phyloP scores from a whole-genome alignment of 2,888 invertebrate species.

The Dusona sp. region DNA sequence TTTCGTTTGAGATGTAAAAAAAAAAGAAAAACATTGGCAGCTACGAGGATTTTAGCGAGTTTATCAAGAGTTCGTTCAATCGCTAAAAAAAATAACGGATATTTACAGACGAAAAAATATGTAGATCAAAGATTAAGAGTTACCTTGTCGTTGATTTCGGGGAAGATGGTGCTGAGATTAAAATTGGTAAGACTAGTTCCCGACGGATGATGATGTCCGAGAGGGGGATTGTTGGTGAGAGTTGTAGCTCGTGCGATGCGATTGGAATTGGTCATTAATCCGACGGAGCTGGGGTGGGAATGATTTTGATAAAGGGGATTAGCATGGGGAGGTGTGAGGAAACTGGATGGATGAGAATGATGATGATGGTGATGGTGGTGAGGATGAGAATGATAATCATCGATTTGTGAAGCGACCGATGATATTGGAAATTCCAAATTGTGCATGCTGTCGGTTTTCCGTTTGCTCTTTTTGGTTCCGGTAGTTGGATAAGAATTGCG shows the following conservation, averaged over 20 bases:
- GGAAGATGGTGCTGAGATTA: slow-evolving; percentile 93
- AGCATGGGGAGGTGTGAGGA: slow-evolving; percentile 72
- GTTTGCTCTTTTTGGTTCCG: slow-evolving; percentile 80
- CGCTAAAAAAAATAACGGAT: background rate
- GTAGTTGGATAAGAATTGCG: slow-evolving; percentile 75
- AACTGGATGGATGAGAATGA: slow-evolving; percentile 58
- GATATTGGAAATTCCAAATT: slow-evolving; percentile 82
- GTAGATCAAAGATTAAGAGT: background rate
- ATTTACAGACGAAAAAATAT: background rate
- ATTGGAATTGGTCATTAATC: slow-evolving; percentile 75
- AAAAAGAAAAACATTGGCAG: background rate
- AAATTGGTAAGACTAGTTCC: slow-evolving; percentile 90
- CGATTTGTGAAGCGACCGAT: slow-evolving; percentile 80
- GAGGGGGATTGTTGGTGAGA: slow-evolving; percentile 76
- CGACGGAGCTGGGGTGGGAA: slow-evolving; percentile 75
- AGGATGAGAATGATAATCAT: slow-evolving; percentile 79
- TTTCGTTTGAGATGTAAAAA: background rate
- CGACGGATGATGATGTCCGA: slow-evolving; percentile 81
- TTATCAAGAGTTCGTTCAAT: background rate
- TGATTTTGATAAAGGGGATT: slow-evolving; percentile 83
- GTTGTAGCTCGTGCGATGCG: slow-evolving; percentile 73
- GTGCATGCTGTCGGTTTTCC: slow-evolving; percentile 78
- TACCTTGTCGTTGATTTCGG: slow-evolving; percentile 90
- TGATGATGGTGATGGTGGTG: slow-evolving; percentile 77
- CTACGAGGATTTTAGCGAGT: background rate